Percentiles rank a stretch among this genome's conserved stretches.
phyloP scores from a whole-genome alignment of 2,888 invertebrate species.

The Pristionchus maxplancki region DNA sequence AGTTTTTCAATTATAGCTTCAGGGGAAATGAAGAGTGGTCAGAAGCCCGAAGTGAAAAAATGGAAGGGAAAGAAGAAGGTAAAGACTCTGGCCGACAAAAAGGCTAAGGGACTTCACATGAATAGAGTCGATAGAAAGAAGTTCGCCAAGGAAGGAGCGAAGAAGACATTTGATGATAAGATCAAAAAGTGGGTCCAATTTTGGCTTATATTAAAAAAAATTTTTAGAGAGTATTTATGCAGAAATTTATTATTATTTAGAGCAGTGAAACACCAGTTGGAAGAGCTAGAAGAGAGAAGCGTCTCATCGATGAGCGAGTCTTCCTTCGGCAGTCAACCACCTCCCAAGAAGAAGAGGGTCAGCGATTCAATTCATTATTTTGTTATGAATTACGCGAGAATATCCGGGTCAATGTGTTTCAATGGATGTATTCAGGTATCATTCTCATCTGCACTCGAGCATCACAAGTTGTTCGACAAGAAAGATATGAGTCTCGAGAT shows the following conservation, averaged over 20 bases:
- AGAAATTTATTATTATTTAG: constrained; percentile 43
- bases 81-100: constrained; percentile 53
- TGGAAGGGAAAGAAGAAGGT: constrained; percentile 55
- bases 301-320: constrained; percentile 62
- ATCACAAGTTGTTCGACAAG: constrained; percentile 52
- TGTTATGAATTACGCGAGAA: background rate
- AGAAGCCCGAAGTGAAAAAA: constrained; percentile 64
- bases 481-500: constrained; percentile 47
- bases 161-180: constrained; percentile 56
- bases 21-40: constrained; percentile 61
- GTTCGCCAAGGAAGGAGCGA: constrained; percentile 63
- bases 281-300: constrained; percentile 60
- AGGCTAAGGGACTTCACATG: constrained; percentile 62
- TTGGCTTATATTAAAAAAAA: background rate
- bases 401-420: too few relatives aligned
- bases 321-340: constrained; percentile 66
- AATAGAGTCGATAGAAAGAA: constrained; percentile 64
- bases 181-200: background rate
- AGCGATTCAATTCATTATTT: background rate
- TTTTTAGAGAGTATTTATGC: background rate
- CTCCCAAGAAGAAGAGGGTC: constrained; percentile 62
- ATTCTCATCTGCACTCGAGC: constrained; percentile 63
- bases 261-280: constrained; percentile 61
- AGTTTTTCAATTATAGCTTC: background rate
- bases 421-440: constrained; percentile 56